These are phyloP conservation scores for Lumbricus terrestris DNA, from an alignment of 2,888 invertebrate genomes.

Conservation along the genomic window DNA sequence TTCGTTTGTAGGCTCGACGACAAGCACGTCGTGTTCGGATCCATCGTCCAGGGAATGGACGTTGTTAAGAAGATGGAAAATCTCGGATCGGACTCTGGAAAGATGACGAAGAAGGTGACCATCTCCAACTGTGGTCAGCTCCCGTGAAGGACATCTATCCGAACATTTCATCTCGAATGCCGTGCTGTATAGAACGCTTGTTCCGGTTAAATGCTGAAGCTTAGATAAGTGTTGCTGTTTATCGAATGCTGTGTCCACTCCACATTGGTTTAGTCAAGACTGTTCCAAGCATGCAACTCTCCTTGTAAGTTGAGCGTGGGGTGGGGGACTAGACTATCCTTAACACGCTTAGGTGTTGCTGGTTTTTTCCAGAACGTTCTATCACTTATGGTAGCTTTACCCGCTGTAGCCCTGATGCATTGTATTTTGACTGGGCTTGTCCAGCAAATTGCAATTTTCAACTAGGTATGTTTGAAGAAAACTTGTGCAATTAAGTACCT, in stretches of 20 bases:
- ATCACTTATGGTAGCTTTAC: not conserved
- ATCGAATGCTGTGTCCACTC: not conserved
- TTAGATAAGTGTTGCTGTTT: not conserved
- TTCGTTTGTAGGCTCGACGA: slow-evolving; percentile 68
- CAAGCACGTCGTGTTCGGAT: slow-evolving; percentile 91
- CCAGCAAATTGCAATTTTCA: too few species aligned
- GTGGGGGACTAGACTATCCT: not conserved
- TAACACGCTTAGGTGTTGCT: not conserved
- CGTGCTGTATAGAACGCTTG: not conserved
- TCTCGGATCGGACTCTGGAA: slow-evolving; percentile 61
- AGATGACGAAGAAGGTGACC: slow-evolving; percentile 35
- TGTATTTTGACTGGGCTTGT: not conserved
- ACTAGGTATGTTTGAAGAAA: too few species aligned
- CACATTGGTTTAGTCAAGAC: not conserved
- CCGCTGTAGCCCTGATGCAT: not conserved
- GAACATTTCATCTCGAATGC: not conserved
- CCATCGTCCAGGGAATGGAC: slow-evolving; percentile 87
- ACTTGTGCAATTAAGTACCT: too few species aligned
- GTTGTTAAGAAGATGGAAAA: slow-evolving; percentile 73
- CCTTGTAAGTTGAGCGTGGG: not conserved
- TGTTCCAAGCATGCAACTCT: not conserved
- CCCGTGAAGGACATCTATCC: not conserved
- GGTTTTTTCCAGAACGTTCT: too few species aligned
- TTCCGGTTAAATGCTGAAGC: not conserved
- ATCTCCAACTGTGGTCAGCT: slow-evolving; percentile 43